Evolutionary conservation across 2,797 vertebrate genomes (phyloP).

Genomic region (Thunnus albacares): DNA sequence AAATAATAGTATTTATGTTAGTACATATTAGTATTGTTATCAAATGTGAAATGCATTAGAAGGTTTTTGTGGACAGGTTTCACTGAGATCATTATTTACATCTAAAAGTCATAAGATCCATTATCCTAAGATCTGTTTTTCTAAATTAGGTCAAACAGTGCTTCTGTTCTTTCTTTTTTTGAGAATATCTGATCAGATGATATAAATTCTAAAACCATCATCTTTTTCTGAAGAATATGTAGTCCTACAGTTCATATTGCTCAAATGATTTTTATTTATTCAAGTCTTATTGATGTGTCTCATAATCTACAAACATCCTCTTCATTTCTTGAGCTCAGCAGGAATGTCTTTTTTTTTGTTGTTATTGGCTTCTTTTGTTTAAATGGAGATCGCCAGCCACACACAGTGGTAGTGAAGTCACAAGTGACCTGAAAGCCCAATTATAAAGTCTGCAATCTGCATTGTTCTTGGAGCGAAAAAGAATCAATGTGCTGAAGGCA

Average conservation of each 20-base stretch:
- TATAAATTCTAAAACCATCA: constrained; percentile 3
- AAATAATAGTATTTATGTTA: not conserved
- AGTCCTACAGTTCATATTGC: constrained; percentile 27
- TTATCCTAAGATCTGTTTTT: not conserved
- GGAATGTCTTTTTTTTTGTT: constrained; percentile 78
- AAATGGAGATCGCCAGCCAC: constrained; percentile 76
- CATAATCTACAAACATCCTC: constrained; percentile 72
- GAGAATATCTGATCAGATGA: constrained; percentile 11
- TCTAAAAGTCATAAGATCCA: not conserved
- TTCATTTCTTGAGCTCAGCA: constrained; percentile 65
- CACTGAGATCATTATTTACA: not conserved
- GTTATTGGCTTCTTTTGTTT: constrained; percentile 77
- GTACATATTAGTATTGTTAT: not conserved
- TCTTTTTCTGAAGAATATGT: constrained; percentile 22
- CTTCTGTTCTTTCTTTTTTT: not conserved
- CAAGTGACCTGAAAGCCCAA: constrained; percentile 88
- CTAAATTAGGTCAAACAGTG: constrained; percentile 12
- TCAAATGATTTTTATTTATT: constrained; percentile 61
- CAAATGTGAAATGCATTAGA: not conserved
- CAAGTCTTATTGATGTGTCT: constrained; percentile 44
- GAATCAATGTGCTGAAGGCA: constrained; percentile 91
- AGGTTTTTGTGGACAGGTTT: not conserved
- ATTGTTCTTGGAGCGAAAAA: constrained; percentile 89
- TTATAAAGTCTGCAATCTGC: constrained; percentile 90
- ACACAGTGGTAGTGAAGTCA: constrained; percentile 83